Evolutionary conservation across 2,797 vertebrate genomes (phyloP).

Genomic region (Galagoides demidoff): DNA sequence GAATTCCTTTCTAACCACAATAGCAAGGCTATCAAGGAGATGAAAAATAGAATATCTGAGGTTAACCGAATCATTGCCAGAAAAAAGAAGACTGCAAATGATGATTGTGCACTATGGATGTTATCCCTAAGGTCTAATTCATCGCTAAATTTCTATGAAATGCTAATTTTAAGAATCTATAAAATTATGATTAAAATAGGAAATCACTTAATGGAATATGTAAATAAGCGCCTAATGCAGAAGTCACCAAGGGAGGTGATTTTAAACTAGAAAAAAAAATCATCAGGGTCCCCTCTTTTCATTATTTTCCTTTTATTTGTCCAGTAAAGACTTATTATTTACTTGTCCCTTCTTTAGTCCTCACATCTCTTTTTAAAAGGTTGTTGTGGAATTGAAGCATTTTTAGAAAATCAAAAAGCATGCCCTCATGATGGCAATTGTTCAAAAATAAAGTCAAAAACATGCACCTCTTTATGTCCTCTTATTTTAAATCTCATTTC

Average conservation of each 20-base stretch:
- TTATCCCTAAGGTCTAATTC: conserved; percentile 42
- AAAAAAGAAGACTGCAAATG: conserved; percentile 38
- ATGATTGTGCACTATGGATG: conserved; percentile 55
- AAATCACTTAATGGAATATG: conserved; percentile 28
- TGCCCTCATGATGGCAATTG: neutral
- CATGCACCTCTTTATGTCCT: neutral
- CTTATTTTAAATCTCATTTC: conserved; percentile 64
- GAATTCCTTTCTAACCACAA: conserved; percentile 13
- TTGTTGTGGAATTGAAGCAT: conserved; percentile 14
- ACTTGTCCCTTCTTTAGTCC: neutral
- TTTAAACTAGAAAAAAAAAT: neutral
- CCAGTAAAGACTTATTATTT: neutral
- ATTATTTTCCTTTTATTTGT: neutral
- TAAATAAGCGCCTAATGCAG: neutral
- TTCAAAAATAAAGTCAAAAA: conserved; percentile 44
- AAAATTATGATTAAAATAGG: neutral
- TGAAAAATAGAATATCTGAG: conserved; percentile 35
- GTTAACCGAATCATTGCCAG: conserved; percentile 44
- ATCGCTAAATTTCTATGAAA: conserved; percentile 53
- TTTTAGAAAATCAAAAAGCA: conserved; percentile 4
- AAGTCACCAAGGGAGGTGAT: neutral
- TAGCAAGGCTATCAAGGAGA: neutral
- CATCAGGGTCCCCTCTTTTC: neutral
- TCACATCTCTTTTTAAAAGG: neutral
- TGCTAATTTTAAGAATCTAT: conserved; percentile 52